Base-by-base conservation (phyloP, 2,797 vertebrate species). In the Aldrovandia affinis region DNA sequence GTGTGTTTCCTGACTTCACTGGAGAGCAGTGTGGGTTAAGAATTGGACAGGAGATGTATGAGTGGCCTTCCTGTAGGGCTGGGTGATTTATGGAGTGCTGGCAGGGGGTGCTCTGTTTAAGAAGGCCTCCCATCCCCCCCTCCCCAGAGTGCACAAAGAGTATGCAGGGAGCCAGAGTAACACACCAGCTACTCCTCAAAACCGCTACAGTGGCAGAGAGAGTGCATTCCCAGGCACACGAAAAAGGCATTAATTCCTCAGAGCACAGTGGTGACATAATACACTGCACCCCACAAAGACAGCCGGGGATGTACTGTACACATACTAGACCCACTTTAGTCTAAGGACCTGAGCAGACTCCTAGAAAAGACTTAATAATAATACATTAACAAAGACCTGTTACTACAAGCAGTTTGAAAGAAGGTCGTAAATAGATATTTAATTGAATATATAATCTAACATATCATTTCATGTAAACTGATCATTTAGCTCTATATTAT, bases 71-170 rank as follows among this genome's bases (percentile, higher is more conserved):
- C 42, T 47, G 44, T 12, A n/a, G 59, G 33, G 47, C 61, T 25
- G 22, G 44, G 61, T 80, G 83, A 84, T 84, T 84, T 80, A 84
- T 73, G 81, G 44, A 2, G 25, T n/a, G 42, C 22, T 20, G 7
- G 18, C 30, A 33, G 75, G 39, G 39, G 83, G 83, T 65, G 33
- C 61, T 57, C 15, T 68, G 28, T 84, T 73, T 54, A 55, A 84
- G 50, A 39, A 55, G 25, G 57, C 61, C 83, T 50, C 83, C 83
- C 15, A 30, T 15, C 5, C n/a, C 6, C 73, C 39, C 52, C 73
- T 12, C 78, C 6, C 59, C 39, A 83, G 36, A 25, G 68, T 4
- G 20, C 82, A 65, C 42, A n/a, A 42, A 47, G 20, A 28, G 59
- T n/a, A 14, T 15, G 57, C 0, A 30, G 28, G 61, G 75, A 79